These are phyloP conservation scores for Meriones psammophilus DNA, from an alignment of 2,797 vertebrate genomes.

Conservation along the genomic window DNA sequence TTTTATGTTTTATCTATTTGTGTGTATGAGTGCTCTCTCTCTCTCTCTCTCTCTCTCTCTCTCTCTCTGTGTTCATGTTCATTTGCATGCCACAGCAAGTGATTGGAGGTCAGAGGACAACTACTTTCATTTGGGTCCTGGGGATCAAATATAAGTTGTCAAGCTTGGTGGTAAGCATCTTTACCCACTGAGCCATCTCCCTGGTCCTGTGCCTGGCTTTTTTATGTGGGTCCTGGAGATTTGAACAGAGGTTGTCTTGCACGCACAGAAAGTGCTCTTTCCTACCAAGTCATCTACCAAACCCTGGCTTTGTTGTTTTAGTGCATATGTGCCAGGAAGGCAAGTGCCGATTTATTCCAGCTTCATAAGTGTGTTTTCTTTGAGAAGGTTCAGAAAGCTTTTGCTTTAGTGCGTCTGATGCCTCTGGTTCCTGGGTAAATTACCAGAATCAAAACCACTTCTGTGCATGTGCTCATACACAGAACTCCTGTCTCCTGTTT, in stretches of 20 bases:
- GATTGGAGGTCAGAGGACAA: not conserved
- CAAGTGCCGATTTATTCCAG: not conserved
- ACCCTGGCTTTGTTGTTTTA: not conserved
- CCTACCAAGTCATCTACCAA: not conserved
- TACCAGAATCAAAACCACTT: not conserved
- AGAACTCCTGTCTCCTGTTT: constrained; percentile 7
- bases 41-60: not conserved
- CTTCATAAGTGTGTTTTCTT: not conserved
- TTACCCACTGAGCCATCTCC: not conserved
- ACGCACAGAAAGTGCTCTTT: not conserved
- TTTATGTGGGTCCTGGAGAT: not conserved
- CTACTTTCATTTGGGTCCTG: not conserved
- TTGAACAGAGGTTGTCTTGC: not conserved
- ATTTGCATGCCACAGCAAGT: not conserved
- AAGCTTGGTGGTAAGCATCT: not conserved
- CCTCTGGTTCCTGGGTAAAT: not conserved
- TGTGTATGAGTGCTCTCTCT: not conserved
- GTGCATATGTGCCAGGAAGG: not conserved
- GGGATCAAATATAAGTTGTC: not conserved
- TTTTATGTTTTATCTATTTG: not conserved
- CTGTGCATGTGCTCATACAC: not conserved
- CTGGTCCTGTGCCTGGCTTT: not conserved
- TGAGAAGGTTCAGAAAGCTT: constrained; percentile 2
- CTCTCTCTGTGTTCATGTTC: not conserved
- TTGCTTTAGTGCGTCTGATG: constrained; percentile 18